These are phyloP conservation scores for Antennarius striatus DNA, from an alignment of 2,113 vertebrate species.

Conservation along the genomic window DNA sequence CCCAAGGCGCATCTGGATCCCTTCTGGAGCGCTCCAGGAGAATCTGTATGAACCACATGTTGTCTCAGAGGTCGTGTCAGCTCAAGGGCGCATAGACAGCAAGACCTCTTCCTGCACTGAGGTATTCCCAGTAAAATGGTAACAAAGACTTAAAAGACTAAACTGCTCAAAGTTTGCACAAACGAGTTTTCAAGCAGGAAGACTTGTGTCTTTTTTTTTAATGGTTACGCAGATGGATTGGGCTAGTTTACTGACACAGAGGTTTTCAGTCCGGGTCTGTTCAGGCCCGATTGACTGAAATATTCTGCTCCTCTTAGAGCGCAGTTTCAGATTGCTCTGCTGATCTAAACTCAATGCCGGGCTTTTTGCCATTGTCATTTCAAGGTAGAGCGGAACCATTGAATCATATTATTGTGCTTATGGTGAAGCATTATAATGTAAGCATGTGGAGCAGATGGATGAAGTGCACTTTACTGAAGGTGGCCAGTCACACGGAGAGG, in stretches of 20 bases:
- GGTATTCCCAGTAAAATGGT: constrained; percentile 16
- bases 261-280: constrained; percentile 26
- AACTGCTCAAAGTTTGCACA: constrained; percentile 70
- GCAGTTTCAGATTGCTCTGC: constrained; percentile 13
- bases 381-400: constrained; percentile 42
- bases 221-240: constrained; percentile 14
- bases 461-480: constrained; percentile 82
- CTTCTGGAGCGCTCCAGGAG: constrained; percentile 22
- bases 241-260: constrained; percentile 23
- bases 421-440: constrained; percentile 69
- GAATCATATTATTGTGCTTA: constrained; percentile 60
- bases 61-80: not conserved
- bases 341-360: constrained; percentile 13
- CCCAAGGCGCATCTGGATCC: constrained; percentile 17
- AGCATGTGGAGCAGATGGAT: constrained; percentile 55
- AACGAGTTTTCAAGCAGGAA: constrained; percentile 22
- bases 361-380: constrained; percentile 41
- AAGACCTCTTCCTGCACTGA: constrained; percentile 36
- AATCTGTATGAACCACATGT: constrained; percentile 22
- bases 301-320: not conserved
- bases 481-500: too few relatives aligned
- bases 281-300: not conserved
- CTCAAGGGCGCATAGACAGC: constrained; percentile 40
- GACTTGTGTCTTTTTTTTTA: constrained; percentile 23
- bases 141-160: constrained; percentile 3